Evolutionary conservation across 2,113 vertebrate genomes (phyloP), one percentile per base, ranked within the genome.

Genomic region (Lagenorhynchus albirostris): DNA sequence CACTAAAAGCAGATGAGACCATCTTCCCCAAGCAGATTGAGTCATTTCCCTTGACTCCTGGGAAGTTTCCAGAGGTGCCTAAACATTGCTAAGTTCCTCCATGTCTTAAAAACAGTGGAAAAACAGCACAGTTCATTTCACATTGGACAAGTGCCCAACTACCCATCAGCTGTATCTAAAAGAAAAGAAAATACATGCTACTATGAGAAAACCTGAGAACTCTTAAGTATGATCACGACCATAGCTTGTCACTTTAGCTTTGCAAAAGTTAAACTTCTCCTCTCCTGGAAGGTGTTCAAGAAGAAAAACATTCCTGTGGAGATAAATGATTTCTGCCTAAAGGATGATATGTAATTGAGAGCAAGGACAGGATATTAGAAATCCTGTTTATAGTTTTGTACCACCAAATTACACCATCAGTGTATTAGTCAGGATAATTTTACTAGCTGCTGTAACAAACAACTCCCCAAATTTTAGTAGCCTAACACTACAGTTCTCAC

Each of bases 51-150:
- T 73, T 83, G 44, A 87, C 21, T 83, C 55, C n/a, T 63, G n/a
- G 83, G 81, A 81, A 89, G 55, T 80, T 87, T 95, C 47, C 70
- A 92, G 81, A 87, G 41, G 38, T 65, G 10, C 29, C 91, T 94
- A 71, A 87, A 41, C 8, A 76, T 74, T 81, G 44, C 73, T 74
- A 68, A 95, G 8, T 76, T 84, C 71, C 44, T 84, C 63, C 33
- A 33, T 44, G 25, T 79, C 38, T 79, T 84, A 70, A 82, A 71
- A 86, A 15, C 44, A 65, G 60, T 29, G 41, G 41, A 70, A 68
- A 67, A 44, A 21, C 21, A 62, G 25, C 25, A 89, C 41, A 77
- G 25, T 38, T 94, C 63, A 14, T 89, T 84, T 87, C 5, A 41
- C 70, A 70, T 33, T 29, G 50, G 17, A 18, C 29, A 86, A 31